phyloP scores from a whole-genome alignment of 2,888 invertebrate species.

The Lithophane leautieri region DNA sequence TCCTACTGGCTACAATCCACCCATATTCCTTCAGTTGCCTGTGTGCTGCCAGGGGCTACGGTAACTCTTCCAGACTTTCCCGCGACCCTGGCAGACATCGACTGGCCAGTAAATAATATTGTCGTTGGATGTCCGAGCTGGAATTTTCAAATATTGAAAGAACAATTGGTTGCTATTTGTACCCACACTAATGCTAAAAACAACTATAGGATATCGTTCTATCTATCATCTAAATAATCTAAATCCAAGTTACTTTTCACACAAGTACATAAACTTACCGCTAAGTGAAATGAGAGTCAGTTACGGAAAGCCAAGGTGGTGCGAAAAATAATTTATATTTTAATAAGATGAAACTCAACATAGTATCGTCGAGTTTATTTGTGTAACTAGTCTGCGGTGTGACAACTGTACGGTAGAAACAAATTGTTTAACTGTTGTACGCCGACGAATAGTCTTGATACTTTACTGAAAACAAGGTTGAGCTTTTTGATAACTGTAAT shows the following conservation, averaged over 20 bases:
- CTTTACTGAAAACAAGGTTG: constrained; percentile 48
- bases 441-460: constrained; percentile 68
- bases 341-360: constrained; percentile 68
- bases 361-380: constrained; percentile 73
- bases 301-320: constrained; percentile 47
- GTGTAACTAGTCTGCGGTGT: constrained; percentile 81
- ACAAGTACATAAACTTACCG: constrained; percentile 40
- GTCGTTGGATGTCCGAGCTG: neutral
- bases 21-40: too few relatives aligned
- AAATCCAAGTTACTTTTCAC: constrained; percentile 1
- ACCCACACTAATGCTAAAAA: neutral
- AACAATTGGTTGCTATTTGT: neutral
- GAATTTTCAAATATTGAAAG: neutral
- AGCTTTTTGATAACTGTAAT: neutral
- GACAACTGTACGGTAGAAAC: constrained; percentile 72
- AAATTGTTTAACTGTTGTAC: constrained; percentile 75
- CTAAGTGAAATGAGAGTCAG: constrained; percentile 54
- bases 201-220: neutral
- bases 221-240: neutral
- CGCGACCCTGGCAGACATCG: neutral
- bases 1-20: too few relatives aligned
- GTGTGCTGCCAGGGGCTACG: too few relatives aligned
- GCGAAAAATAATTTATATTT: constrained; percentile 69
- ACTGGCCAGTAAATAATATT: neutral
- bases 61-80: too few relatives aligned